Conservation (phyloP, 2,113 vertebrate genomes). For the Notiomystis cincta region DNA sequence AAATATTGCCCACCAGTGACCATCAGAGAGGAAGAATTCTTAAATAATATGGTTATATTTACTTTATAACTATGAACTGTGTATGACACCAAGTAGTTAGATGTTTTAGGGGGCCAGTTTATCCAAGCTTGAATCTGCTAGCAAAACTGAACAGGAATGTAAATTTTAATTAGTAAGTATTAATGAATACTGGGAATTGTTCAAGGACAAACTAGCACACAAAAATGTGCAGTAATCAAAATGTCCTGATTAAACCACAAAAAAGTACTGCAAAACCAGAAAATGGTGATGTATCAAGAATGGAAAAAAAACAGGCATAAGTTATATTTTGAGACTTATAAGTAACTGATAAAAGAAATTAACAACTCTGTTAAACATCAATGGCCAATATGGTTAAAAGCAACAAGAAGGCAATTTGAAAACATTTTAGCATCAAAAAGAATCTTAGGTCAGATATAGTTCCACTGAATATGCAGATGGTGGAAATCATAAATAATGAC, state of each 20-base stretch:
- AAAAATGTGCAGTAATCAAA: background rate
- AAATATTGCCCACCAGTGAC: background rate
- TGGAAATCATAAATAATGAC: conserved; percentile 47
- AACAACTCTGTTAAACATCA: background rate
- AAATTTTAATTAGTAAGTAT: conserved; percentile 17
- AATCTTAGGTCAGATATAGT: conserved; percentile 46
- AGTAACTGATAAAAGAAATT: background rate
- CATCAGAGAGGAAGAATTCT: background rate
- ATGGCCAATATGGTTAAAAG: conserved; percentile 52
- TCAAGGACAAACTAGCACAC: background rate
- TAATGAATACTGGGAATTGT: conserved; percentile 9
- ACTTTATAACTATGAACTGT: background rate
- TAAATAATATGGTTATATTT: background rate
- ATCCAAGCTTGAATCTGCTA: background rate
- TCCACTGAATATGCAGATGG: conserved; percentile 54
- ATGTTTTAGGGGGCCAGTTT: background rate
- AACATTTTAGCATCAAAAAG: conserved; percentile 51
- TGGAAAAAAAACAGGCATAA: background rate
- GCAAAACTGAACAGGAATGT: background rate
- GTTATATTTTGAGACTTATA: background rate
- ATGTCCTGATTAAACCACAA: background rate
- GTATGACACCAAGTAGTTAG: background rate
- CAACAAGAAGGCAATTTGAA: conserved; percentile 27
- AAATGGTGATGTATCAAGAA: background rate
- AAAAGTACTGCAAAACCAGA: background rate